Percentiles rank a stretch among this genome's conserved stretches.
Conservation (phyloP, 1,140 invertebrate species). For the Hetaerina americana region DNA sequence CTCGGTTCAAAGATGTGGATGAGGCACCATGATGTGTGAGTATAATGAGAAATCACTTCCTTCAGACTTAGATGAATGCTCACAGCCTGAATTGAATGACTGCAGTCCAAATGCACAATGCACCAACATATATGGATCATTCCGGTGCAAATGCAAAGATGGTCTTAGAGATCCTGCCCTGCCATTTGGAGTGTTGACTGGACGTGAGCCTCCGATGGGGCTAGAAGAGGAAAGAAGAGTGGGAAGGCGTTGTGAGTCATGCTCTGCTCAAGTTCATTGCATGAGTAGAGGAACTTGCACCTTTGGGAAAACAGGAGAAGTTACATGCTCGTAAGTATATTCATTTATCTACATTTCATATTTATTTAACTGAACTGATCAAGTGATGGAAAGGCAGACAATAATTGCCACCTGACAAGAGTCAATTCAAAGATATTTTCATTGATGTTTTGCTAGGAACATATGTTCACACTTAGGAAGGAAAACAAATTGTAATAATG, state of each 20-base stretch:
- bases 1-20: too few species aligned
- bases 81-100: constrained; percentile 73
- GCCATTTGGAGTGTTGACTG: background rate
- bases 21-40: too few species aligned
- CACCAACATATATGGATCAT: constrained; percentile 80
- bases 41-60: background rate
- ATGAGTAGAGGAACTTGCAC: constrained; percentile 70
- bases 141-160: constrained; percentile 66
- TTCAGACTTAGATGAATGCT: constrained; percentile 81
- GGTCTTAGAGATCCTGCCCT: constrained; percentile 56
- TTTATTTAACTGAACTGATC: too few species aligned
- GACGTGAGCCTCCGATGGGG: constrained; percentile 24
- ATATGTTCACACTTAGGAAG: too few species aligned
- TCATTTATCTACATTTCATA: too few species aligned
- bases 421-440: too few species aligned
- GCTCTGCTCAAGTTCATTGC: constrained; percentile 57
- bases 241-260: constrained; percentile 62
- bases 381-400: too few species aligned
- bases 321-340: constrained; percentile 62
- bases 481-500: too few species aligned
- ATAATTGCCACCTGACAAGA: too few species aligned
- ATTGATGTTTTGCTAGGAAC: too few species aligned
- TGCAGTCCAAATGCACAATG: constrained; percentile 78
- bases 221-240: constrained; percentile 43
- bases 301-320: constrained; percentile 55